These are phyloP conservation scores for Myotis myotis DNA, from an alignment of 2,797 vertebrate species.

Conservation along the genomic window DNA sequence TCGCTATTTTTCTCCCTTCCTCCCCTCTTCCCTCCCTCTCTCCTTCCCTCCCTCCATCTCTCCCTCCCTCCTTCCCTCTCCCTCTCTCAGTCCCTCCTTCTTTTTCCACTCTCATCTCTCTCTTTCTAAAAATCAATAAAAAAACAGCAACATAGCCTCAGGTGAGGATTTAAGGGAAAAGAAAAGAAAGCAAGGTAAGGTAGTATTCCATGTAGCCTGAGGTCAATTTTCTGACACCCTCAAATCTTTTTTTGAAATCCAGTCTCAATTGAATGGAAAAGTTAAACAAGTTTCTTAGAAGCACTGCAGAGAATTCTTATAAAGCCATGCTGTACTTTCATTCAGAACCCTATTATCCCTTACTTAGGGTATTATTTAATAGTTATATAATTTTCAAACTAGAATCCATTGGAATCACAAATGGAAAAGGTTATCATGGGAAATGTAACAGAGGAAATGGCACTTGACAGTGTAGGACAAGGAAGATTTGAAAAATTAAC, in stretches of 20 bases:
- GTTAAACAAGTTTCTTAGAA: conserved; percentile 22
- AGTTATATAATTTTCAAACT: conserved; percentile 48
- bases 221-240: conserved; percentile 22
- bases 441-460: conserved; percentile 24
- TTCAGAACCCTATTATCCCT: neutral
- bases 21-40: no score
- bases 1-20: neutral
- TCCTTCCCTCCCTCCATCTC: no score
- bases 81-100: no score
- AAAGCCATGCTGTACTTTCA: conserved; percentile 7
- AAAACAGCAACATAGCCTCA: neutral
- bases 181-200: neutral
- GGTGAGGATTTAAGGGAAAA: neutral
- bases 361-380: conserved; percentile 34
- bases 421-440: conserved; percentile 13
- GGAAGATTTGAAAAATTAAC: conserved; percentile 42
- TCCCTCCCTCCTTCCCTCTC: no score
- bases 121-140: neutral
- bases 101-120: neutral
- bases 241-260: conserved; percentile 19
- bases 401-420: neutral
- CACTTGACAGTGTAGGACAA: neutral
- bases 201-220: neutral
- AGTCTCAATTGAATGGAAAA: conserved; percentile 27
- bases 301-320: neutral